Percentiles rank a stretch among this genome's conserved stretches.
Conservation (phyloP, 2,113 vertebrate species). For the Redunca redunca region DNA sequence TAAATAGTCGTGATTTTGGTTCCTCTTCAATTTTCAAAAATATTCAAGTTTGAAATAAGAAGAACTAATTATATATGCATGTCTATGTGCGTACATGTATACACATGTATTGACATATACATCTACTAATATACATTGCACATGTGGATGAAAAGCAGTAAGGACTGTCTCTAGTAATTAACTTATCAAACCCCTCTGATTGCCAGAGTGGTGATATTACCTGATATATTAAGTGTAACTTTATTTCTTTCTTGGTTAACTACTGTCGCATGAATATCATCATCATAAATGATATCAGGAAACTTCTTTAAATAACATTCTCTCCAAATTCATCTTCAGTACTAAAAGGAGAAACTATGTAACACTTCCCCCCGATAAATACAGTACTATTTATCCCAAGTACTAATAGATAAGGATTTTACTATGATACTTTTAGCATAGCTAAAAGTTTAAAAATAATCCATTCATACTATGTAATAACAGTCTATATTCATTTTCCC, state of each 20-base stretch:
- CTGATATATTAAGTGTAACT: neutral
- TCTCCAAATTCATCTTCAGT: neutral
- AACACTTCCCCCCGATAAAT: neutral
- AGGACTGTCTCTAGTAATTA: accelerated
- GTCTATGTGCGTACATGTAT: neutral
- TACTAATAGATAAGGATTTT: neutral
- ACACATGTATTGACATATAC: neutral
- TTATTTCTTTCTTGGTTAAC: neutral
- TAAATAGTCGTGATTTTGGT: neutral
- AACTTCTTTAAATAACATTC: neutral
- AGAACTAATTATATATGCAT: neutral
- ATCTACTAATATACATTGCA: neutral
- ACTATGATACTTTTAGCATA: neutral
- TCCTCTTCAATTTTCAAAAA: neutral
- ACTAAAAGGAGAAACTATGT: neutral
- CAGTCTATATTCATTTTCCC: neutral
- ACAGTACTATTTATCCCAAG: neutral
- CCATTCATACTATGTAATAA: neutral
- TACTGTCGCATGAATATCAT: neutral
- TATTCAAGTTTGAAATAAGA: neutral
- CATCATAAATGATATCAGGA: neutral
- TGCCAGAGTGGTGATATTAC: neutral
- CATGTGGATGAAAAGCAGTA: neutral
- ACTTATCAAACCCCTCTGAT: neutral
- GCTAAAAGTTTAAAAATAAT: neutral